These are phyloP conservation scores for Megaleporinus macrocephalus DNA, from an alignment of 2,113 vertebrate genomes.

Conservation along the genomic window DNA sequence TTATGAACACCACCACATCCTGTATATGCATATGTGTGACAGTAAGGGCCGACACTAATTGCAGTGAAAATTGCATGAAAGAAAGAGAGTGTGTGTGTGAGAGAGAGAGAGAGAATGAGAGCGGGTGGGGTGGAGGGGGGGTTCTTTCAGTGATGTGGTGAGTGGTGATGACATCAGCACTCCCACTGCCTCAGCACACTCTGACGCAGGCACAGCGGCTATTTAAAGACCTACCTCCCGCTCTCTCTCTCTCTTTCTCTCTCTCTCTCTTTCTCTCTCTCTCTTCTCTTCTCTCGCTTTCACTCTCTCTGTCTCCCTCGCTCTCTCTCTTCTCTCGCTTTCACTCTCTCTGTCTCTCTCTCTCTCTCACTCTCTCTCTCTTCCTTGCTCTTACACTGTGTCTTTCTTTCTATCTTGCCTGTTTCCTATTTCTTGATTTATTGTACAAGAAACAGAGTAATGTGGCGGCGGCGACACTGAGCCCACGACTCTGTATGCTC, in stretches of 20 bases:
- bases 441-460: too few species aligned
- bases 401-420: too few species aligned
- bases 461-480: too few species aligned
- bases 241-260: background rate
- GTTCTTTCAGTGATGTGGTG: constrained; percentile 48
- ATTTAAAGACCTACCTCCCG: constrained; percentile 55
- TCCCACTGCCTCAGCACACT: constrained; percentile 44
- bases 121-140: constrained; percentile 44
- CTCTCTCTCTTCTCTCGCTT: background rate
- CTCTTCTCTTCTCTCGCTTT: constrained; percentile 25
- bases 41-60: too few species aligned
- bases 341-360: too few species aligned
- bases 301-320: constrained; percentile 26
- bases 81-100: constrained; percentile 45
- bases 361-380: too few species aligned
- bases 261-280: constrained; percentile 5
- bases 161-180: constrained; percentile 53
- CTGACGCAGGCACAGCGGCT: constrained; percentile 55
- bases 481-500: too few species aligned
- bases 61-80: too few species aligned
- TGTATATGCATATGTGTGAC: too few species aligned
- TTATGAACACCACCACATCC: too few species aligned
- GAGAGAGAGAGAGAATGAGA: background rate
- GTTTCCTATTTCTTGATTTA: too few species aligned
- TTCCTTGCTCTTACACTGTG: too few species aligned